phyloP scores from a whole-genome alignment of 53 echinoderm and acorn worm species.

The Holothuria scabra region DNA sequence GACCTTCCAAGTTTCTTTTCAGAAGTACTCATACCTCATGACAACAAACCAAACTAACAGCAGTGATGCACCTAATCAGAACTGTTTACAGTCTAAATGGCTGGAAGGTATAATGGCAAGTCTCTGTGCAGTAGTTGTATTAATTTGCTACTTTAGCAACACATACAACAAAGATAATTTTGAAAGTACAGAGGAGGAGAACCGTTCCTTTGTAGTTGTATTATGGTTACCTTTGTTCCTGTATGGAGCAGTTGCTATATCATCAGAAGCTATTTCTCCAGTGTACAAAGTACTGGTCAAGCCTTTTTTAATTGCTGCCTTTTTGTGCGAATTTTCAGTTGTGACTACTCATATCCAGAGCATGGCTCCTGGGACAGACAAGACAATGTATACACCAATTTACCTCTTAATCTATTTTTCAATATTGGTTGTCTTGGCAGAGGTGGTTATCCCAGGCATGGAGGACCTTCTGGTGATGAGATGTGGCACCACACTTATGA shows the following conservation, averaged over 20 bases:
- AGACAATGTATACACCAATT: conserved; percentile 86
- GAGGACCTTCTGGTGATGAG: conserved; percentile 68
- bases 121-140: conserved; percentile 62
- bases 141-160: conserved; percentile 61
- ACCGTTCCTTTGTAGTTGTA: conserved; percentile 50
- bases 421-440: conserved; percentile 66
- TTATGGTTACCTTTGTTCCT: conserved; percentile 62
- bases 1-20: conserved; percentile 79
- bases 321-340: conserved; percentile 76
- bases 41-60: background rate
- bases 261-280: conserved; percentile 48
- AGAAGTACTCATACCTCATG: conserved; percentile 64
- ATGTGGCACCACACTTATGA: conserved; percentile 74
- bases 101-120: conserved; percentile 65
- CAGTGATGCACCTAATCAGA: conserved; percentile 58
- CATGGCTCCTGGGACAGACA: conserved; percentile 69
- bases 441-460: conserved; percentile 60
- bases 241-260: conserved; percentile 59
- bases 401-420: conserved; percentile 69
- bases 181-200: conserved; percentile 36
- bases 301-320: conserved; percentile 74
- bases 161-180: conserved; percentile 41
- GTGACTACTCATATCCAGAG: conserved; percentile 63
- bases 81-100: conserved; percentile 67
- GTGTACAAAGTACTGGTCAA: conserved; percentile 43